Percentiles rank a stretch among this genome's conserved stretches.
Conservation (phyloP, 1,140 invertebrate genomes). For the Dreissena polymorpha region DNA sequence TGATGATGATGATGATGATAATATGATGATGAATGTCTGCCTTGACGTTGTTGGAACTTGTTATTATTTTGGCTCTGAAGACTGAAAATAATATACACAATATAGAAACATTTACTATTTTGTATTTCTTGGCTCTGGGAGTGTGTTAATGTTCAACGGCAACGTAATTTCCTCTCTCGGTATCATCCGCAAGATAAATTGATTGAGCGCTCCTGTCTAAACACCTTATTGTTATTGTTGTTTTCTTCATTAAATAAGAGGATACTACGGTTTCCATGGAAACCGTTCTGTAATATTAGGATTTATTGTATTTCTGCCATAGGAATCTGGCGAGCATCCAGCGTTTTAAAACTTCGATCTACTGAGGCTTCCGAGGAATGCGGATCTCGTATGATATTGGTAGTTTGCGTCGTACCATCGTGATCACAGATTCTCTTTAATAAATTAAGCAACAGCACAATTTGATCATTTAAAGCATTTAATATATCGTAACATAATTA, state of each 20-base stretch:
- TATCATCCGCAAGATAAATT: constrained; percentile 21
- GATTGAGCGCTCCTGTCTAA: constrained; percentile 53
- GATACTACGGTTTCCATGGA: constrained; percentile 31
- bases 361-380: no score
- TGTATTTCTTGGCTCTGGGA: constrained; percentile 1
- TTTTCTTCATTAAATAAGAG: constrained; percentile 57
- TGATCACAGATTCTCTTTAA: no score
- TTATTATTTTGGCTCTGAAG: background rate
- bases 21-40: background rate
- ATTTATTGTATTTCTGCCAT: constrained; percentile 53
- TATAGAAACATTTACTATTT: constrained; percentile 14
- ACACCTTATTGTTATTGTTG: constrained; percentile 47
- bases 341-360: background rate
- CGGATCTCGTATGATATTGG: no score
- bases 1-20: background rate
- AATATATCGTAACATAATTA: no score
- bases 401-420: no score
- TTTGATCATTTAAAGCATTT: no score
- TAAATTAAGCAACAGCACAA: no score
- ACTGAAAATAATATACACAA: constrained; percentile 13
- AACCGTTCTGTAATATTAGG: constrained; percentile 58
- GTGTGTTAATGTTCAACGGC: background rate
- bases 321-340: constrained; percentile 43
- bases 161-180: background rate
- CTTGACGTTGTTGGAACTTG: constrained; percentile 24